phyloP scores from a whole-genome alignment of 2,797 vertebrate species.

The Danio albolineatus region DNA sequence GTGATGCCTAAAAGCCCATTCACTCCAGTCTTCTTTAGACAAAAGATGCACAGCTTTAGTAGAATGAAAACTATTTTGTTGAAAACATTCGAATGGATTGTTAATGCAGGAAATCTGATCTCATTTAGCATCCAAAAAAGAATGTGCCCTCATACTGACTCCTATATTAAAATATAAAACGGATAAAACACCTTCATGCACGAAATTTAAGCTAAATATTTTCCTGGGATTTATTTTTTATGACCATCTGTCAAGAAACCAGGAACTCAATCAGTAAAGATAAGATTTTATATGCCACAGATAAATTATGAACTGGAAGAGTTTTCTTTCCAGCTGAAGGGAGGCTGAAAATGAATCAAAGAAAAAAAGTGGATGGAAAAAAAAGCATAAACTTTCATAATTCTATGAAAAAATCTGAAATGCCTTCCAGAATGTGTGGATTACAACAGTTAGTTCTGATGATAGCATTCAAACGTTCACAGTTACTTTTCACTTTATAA shows the following conservation, averaged over 20 bases:
- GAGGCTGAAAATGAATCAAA: slow-evolving; percentile 22
- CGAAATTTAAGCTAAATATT: background rate
- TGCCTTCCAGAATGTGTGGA: background rate
- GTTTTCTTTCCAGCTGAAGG: slow-evolving; percentile 19
- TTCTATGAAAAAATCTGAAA: background rate
- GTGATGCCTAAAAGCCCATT: slow-evolving; percentile 1
- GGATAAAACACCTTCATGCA: background rate
- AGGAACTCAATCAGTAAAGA: background rate
- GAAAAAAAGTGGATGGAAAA: background rate
- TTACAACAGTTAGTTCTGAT: background rate
- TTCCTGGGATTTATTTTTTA: background rate
- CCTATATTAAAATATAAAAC: background rate
- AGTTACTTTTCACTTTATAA: background rate
- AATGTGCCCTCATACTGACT: background rate
- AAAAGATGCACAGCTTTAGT: background rate
- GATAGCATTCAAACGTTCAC: background rate
- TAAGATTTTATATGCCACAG: slow-evolving; percentile 7
- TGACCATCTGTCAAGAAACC: background rate
- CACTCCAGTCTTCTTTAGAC: background rate
- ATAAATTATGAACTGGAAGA: slow-evolving; percentile 4
- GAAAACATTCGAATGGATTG: background rate
- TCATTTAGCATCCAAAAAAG: background rate
- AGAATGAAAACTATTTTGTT: slow-evolving; percentile 5
- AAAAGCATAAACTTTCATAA: slow-evolving; percentile 19
- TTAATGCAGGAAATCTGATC: background rate